Evolutionary conservation across 2,888 invertebrate species (phyloP).

Genomic region (Eupeodes luniger): DNA sequence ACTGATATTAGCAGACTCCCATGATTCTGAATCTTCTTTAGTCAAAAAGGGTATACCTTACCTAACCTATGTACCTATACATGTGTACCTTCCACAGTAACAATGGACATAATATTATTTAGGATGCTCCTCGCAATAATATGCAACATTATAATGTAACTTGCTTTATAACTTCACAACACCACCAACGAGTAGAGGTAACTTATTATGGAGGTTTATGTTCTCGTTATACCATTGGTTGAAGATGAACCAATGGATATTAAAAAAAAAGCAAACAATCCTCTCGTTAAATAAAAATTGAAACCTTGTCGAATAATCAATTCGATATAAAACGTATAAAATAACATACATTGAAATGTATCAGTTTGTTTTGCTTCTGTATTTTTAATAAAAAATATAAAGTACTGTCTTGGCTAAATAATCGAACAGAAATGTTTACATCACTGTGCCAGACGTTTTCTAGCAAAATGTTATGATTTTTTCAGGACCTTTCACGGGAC

Average conservation of each 20-base stretch:
- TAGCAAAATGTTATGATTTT: too few relatives aligned
- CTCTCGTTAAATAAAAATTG: slow-evolving; percentile 43
- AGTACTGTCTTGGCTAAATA: not conserved
- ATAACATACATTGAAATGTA: slow-evolving; percentile 10
- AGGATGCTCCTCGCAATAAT: slow-evolving; percentile 42
- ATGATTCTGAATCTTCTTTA: slow-evolving; percentile 39
- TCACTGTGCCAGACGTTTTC: too few relatives aligned
- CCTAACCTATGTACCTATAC: not conserved
- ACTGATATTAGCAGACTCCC: slow-evolving; percentile 70
- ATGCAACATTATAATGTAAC: slow-evolving; percentile 19
- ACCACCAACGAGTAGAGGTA: not conserved
- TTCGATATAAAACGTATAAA: not conserved
- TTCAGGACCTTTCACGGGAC: too few relatives aligned
- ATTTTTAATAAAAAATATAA: not conserved
- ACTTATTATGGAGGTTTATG: not conserved
- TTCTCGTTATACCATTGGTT: slow-evolving; percentile 4
- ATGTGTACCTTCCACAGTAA: slow-evolving; percentile 13
- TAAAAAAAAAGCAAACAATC: slow-evolving; percentile 10
- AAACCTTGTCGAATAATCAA: slow-evolving; percentile 21
- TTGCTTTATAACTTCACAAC: not conserved
- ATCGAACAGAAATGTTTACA: too few relatives aligned
- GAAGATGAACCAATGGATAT: slow-evolving; percentile 20
- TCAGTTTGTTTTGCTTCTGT: not conserved
- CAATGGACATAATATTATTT: slow-evolving; percentile 47
- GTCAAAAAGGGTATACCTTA: slow-evolving; percentile 15